Conservation (phyloP, 2,888 invertebrate species). For the Ochropacha duplaris region DNA sequence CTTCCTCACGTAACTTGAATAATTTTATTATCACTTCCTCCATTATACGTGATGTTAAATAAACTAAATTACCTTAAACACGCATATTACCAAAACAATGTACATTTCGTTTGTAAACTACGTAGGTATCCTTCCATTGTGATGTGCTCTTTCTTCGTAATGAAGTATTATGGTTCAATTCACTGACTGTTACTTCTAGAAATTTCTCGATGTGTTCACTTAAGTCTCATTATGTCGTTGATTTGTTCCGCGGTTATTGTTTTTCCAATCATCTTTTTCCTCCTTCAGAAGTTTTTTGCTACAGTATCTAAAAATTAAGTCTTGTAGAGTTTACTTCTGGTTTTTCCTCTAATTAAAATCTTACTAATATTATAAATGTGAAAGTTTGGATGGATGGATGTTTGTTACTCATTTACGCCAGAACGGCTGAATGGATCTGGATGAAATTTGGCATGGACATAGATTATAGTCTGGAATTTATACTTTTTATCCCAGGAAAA, state of each 20-base stretch:
- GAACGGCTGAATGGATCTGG: too few relatives aligned
- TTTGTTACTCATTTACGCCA: too few relatives aligned
- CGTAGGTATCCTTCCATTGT: not conserved
- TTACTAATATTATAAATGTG: too few relatives aligned
- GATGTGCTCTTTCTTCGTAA: not conserved
- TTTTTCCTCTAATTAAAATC: too few relatives aligned
- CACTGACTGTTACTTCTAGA: not conserved
- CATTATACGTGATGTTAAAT: slow-evolving; percentile 17
- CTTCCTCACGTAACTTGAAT: slow-evolving; percentile 34
- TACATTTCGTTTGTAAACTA: not conserved
- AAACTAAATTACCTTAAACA: slow-evolving; percentile 18
- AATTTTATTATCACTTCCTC: slow-evolving; percentile 15
- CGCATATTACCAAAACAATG: not conserved
- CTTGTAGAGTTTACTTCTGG: too few relatives aligned
- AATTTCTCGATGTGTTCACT: not conserved
- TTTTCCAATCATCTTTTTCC: too few relatives aligned
- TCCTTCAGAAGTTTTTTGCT: too few relatives aligned
- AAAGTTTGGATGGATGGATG: too few relatives aligned
- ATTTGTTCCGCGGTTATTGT: not conserved
- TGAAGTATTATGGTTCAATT: not conserved
- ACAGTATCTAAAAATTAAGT: too few relatives aligned
- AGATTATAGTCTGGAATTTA: too few relatives aligned
- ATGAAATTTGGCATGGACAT: too few relatives aligned
- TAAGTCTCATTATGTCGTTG: not conserved
- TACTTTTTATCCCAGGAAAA: too few relatives aligned